These are phyloP conservation scores for Pteria penguin DNA, from an alignment of 2,888 invertebrate species.

Conservation along the genomic window DNA sequence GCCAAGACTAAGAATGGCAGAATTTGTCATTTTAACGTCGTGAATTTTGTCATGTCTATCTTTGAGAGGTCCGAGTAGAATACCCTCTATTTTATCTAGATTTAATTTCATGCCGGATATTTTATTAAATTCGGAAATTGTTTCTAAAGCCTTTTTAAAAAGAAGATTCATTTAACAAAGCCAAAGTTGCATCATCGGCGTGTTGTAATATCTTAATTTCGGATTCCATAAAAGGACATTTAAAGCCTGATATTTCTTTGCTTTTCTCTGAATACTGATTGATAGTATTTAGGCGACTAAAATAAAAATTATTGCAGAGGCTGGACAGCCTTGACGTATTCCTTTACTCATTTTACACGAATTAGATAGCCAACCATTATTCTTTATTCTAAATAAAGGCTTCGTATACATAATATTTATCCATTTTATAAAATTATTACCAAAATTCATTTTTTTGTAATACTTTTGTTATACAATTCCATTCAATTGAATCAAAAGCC, in stretches of 20 bases:
- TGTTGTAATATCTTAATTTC: conserved; percentile 1
- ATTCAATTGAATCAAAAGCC: too few relatives aligned
- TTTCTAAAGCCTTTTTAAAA: too few relatives aligned
- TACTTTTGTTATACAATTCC: too few relatives aligned
- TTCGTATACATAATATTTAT: neutral
- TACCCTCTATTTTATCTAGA: neutral
- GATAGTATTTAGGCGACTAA: neutral
- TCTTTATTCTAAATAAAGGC: neutral
- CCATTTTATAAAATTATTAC: too few relatives aligned
- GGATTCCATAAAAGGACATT: neutral
- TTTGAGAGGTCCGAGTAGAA: neutral
- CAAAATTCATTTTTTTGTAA: neutral
- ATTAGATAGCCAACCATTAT: too few relatives aligned
- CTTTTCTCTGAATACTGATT: neutral
- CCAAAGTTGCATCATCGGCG: neutral
- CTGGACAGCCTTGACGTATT: too few relatives aligned
- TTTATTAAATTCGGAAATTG: neutral
- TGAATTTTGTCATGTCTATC: too few relatives aligned
- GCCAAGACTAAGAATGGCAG: too few relatives aligned
- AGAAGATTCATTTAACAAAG: neutral
- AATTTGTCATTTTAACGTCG: neutral
- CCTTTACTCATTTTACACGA: too few relatives aligned
- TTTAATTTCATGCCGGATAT: neutral
- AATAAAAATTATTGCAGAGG: too few relatives aligned
- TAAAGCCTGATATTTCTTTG: neutral